phyloP scores from a whole-genome alignment of 2,888 invertebrate species.

The Cryptophagus acutangulus region DNA sequence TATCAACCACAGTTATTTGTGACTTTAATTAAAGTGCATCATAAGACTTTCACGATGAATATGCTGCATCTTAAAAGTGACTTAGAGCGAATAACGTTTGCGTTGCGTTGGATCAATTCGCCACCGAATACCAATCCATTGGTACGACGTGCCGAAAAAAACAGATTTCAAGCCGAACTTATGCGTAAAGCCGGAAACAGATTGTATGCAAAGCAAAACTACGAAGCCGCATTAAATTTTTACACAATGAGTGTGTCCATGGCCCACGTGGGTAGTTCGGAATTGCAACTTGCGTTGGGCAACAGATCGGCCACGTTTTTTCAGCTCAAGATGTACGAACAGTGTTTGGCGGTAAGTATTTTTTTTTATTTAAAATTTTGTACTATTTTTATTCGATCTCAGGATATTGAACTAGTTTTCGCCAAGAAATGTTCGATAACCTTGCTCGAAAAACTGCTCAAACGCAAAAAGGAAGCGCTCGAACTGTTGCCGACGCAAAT shows the following conservation, averaged over 20 bases:
- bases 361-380: conserved; percentile 1
- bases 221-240: conserved; percentile 47
- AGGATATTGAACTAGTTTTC: conserved; percentile 64
- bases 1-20: too few relatives aligned
- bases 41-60: too few relatives aligned
- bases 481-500: conserved; percentile 20
- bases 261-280: conserved; percentile 56
- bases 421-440: conserved; percentile 57
- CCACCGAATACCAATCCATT: conserved; percentile 43
- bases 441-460: conserved; percentile 54
- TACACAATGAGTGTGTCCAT: conserved; percentile 63
- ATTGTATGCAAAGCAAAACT: conserved; percentile 35
- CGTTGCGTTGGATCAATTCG: conserved; percentile 49
- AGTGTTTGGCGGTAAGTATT: conserved; percentile 53
- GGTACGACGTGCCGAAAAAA: conserved; percentile 36
- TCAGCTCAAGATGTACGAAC: conserved; percentile 58
- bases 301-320: conserved; percentile 74
- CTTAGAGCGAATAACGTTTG: conserved; percentile 51
- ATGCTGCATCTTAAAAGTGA: too few relatives aligned
- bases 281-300: conserved; percentile 61
- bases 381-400: conserved; percentile 18
- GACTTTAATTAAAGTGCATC: too few relatives aligned
- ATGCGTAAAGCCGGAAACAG: conserved; percentile 38
- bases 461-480: conserved; percentile 34
- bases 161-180: conserved; percentile 26